Percentiles rank a stretch among this genome's conserved stretches.
phyloP scores from a whole-genome alignment of 2,888 invertebrate species.

The Lingula anatina region DNA sequence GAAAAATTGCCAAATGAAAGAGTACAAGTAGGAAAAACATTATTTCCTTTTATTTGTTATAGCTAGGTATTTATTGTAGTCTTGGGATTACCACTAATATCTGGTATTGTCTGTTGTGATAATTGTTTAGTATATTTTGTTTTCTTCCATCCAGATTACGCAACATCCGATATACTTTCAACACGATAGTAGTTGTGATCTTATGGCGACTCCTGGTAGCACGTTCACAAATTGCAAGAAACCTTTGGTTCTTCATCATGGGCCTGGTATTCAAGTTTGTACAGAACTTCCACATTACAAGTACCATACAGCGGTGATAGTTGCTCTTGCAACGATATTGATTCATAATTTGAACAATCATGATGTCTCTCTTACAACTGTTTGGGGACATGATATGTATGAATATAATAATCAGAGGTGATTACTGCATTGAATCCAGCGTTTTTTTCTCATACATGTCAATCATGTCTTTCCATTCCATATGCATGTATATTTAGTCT shows the following conservation, averaged over 20 bases:
- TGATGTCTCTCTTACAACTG: too few species aligned
- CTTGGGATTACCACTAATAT: background rate
- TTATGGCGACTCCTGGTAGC: conserved; percentile 50
- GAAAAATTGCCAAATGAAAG: too few species aligned
- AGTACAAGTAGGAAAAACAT: background rate
- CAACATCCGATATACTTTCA: conserved; percentile 49
- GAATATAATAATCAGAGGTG: too few species aligned
- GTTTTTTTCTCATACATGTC: too few species aligned
- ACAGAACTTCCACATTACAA: conserved; percentile 42
- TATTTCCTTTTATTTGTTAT: background rate
- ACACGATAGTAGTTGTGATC: conserved; percentile 41
- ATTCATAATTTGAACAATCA: too few species aligned
- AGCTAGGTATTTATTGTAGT: background rate
- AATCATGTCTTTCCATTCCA: too few species aligned
- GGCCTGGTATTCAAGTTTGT: conserved; percentile 51
- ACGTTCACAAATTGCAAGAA: conserved; percentile 46
- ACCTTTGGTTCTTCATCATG: conserved; percentile 50
- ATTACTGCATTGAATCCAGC: too few species aligned
- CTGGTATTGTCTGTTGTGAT: background rate
- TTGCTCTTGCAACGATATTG: too few species aligned
- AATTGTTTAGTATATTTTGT: background rate
- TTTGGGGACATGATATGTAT: too few species aligned
- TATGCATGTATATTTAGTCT: too few species aligned
- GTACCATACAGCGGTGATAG: conserved; percentile 15
- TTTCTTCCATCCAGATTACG: conserved; percentile 33